These are phyloP conservation scores for Nansenia antarctica DNA, from an alignment of 2,113 vertebrate species.

Conservation along the genomic window DNA sequence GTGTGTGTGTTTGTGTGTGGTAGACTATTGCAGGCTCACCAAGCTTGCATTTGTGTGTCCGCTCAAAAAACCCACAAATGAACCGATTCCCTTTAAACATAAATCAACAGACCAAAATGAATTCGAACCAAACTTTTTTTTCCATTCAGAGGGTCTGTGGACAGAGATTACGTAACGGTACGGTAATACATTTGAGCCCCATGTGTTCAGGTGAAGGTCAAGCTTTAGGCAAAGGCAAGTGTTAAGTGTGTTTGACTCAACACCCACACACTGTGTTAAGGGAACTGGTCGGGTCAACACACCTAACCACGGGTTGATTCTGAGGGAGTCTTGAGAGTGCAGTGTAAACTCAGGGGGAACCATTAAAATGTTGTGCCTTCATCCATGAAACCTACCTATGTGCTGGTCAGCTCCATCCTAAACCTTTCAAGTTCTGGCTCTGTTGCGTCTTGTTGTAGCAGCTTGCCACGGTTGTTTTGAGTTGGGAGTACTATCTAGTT, in stretches of 20 bases:
- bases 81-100: constrained; percentile 70
- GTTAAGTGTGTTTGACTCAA: too few relatives aligned
- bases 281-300: too few relatives aligned
- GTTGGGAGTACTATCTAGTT: neutral
- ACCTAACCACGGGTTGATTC: neutral
- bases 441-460: constrained; percentile 20
- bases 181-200: neutral
- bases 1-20: neutral
- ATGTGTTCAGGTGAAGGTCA: neutral
- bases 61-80: constrained; percentile 50
- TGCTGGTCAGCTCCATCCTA: neutral
- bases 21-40: constrained; percentile 33
- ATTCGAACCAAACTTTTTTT: neutral
- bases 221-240: too few relatives aligned
- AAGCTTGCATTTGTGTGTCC: constrained; percentile 40
- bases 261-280: too few relatives aligned
- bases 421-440: constrained; percentile 1
- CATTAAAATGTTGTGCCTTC: constrained; percentile 74
- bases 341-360: constrained; percentile 72
- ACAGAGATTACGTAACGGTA: neutral
- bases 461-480: neutral
- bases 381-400: constrained; percentile 44
- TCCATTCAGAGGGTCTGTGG: neutral
- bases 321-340: constrained; percentile 29
- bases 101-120: neutral